These are phyloP conservation scores for Trypoxylon attenuatum DNA, from an alignment of 2,888 invertebrate species.

Conservation along the genomic window DNA sequence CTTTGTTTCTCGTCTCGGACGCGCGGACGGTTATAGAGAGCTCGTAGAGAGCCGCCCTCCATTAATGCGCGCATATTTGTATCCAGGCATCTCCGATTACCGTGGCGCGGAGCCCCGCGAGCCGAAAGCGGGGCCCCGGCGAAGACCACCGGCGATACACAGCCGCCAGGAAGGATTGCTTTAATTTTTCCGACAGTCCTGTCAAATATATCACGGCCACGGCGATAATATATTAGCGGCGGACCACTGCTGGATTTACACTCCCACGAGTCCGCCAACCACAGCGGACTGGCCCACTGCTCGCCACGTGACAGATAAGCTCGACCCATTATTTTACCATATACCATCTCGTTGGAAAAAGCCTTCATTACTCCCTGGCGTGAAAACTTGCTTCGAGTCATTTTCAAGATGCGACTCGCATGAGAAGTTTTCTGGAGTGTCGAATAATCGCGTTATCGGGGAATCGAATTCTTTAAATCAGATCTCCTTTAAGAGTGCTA, in stretches of 20 bases:
- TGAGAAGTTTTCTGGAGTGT: too few species aligned
- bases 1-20: constrained; percentile 8
- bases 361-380: neutral
- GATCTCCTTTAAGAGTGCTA: neutral
- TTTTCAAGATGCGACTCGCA: neutral
- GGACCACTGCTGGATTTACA: constrained; percentile 1
- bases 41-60: constrained; percentile 43
- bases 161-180: constrained; percentile 71
- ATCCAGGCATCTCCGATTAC: constrained; percentile 73
- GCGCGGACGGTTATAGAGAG: constrained; percentile 22
- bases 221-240: constrained; percentile 67
- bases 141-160: constrained; percentile 67
- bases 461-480: neutral
- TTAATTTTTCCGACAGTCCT: constrained; percentile 71
- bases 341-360: neutral
- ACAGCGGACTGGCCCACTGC: neutral
- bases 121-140: neutral
- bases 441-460: too few species aligned
- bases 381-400: neutral
- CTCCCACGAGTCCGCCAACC: neutral
- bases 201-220: constrained; percentile 68
- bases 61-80: constrained; percentile 73
- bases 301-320: too few species aligned
- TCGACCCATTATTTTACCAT: neutral
- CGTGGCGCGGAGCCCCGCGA: constrained; percentile 35